Evolutionary conservation across 2,888 invertebrate genomes (phyloP).

Genomic region (Papilio elwesi): DNA sequence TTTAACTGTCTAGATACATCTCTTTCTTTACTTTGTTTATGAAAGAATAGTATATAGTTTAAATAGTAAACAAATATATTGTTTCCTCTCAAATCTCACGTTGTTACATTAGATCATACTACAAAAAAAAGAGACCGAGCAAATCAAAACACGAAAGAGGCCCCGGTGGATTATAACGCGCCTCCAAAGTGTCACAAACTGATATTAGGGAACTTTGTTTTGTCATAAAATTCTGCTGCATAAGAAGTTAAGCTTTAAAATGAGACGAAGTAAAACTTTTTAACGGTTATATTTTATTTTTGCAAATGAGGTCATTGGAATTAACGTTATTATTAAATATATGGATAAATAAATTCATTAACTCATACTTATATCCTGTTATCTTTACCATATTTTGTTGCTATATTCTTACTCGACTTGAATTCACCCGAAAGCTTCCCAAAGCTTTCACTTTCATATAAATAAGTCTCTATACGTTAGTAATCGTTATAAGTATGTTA

Average conservation of each 20-base stretch:
- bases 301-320: not conserved
- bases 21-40: not conserved
- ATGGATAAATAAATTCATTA: no score
- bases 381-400: no score
- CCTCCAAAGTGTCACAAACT: slow-evolving; percentile 66
- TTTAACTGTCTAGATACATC: no score
- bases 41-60: not conserved
- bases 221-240: slow-evolving; percentile 72
- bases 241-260: slow-evolving; percentile 72
- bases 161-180: slow-evolving; percentile 64
- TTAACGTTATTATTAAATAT: not conserved
- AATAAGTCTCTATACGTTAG: no score
- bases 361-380: no score
- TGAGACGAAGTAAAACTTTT: slow-evolving; percentile 24
- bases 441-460: no score
- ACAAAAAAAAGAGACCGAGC: slow-evolving; percentile 57
- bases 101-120: slow-evolving; percentile 34
- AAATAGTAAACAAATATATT: not conserved
- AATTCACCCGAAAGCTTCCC: no score
- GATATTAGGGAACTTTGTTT: slow-evolving; percentile 83
- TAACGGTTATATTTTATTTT: slow-evolving; percentile 1
- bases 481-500: no score
- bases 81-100: slow-evolving; percentile 14
- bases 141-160: slow-evolving; percentile 69
- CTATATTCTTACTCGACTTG: no score